Base-by-base conservation (phyloP, 2,113 vertebrate genomes). In the Trogon melanurus region DNA sequence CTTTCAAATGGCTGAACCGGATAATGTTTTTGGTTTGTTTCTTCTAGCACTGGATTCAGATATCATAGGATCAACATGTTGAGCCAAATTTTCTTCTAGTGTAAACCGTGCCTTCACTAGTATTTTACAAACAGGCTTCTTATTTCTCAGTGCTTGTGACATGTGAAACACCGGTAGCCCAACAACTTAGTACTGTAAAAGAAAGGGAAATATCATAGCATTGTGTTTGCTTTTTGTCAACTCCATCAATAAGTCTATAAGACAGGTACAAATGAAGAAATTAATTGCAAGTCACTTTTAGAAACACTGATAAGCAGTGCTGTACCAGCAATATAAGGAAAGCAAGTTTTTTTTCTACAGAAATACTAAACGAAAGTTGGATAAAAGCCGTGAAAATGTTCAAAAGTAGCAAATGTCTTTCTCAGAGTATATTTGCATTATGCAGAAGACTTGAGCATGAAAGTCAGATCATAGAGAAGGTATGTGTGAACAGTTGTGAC, bases 381-480 rank as follows among this genome's bases (percentile, higher is more conserved):
- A 80, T 57, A 73, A 6, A 57, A 73, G 38, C 66, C 48, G 38
- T 17, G 4, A 21, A 88, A 75, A 0, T 27, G 11, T 73, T 96
- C 61, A 85, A 79, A 96, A 78, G 65, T 44, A 89, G 30, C 60
- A 91, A 45, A 61, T 83, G n/a, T 60, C 53, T 91, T 93, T 93
- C 56, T 58, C 32, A 75, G 45, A 90, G 53, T 9, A 27, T 67
- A 66, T 76, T 70, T 51, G 12, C 27, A 30, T 78, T 74, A 66
- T 6, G 29, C 6, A 88, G 22, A 66, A 86, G 5, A 50, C 14
- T 62, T 78, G 3, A 93, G 13, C 23, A 57, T 45, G 9, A 11
- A 85, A 92, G 18, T 64, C 32, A 60, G 21, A 75, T 64, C 23
- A 65, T 2, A 56, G 26, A 44, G 29, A 94, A 81, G 4, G 12